These are phyloP conservation scores for Probosciger aterrimus DNA, from an alignment of 2,113 vertebrate genomes.

Conservation along the genomic window DNA sequence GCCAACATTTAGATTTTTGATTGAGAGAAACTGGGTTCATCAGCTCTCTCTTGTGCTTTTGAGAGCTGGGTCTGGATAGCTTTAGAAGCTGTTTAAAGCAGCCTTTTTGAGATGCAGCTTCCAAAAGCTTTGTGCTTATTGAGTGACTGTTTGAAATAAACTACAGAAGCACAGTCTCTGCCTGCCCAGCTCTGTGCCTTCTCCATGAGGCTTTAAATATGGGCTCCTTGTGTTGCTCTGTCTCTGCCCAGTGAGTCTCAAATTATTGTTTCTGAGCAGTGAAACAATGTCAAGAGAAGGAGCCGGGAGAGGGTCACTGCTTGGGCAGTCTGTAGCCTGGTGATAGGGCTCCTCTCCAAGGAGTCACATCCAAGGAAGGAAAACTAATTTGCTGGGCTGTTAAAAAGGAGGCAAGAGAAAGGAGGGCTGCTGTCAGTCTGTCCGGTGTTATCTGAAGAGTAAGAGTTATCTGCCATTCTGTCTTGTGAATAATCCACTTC, in stretches of 20 bases:
- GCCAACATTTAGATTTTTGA: background rate
- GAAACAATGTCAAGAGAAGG: background rate
- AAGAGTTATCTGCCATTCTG: background rate
- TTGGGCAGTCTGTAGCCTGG: background rate
- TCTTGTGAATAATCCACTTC: background rate
- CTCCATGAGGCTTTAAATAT: background rate
- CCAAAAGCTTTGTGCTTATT: background rate
- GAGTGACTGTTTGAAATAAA: background rate
- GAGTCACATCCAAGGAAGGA: background rate
- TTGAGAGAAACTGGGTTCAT: background rate
- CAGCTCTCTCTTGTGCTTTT: background rate
- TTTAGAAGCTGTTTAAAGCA: background rate
- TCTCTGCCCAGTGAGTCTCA: background rate
- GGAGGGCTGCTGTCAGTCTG: background rate
- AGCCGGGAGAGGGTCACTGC: background rate
- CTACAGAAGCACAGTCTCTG: background rate
- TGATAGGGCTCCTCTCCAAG: background rate
- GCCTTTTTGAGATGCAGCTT: background rate
- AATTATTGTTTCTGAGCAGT: conserved; percentile 1
- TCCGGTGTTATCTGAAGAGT: background rate
- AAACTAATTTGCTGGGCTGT: background rate
- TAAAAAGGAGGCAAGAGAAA: background rate
- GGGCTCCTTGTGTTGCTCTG: background rate
- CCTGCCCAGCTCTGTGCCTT: background rate
- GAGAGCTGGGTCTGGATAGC: background rate